phyloP scores from a whole-genome alignment of 2,888 invertebrate genomes.

The Globia sparganii region DNA sequence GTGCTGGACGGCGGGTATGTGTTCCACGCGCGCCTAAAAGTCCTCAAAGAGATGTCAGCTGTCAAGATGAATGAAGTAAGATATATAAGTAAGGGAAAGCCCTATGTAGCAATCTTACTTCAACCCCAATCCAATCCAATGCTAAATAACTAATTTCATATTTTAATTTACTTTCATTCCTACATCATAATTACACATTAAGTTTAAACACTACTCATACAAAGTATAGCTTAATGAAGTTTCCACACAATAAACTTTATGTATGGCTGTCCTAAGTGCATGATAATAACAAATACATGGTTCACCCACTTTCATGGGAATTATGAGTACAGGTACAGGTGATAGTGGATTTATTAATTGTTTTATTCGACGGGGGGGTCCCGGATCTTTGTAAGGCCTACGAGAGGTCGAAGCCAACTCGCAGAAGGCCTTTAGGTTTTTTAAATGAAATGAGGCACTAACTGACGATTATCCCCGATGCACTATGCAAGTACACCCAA shows the following conservation, averaged over 20 bases:
- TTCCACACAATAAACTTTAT: slow-evolving; percentile 55
- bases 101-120: neutral
- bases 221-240: slow-evolving; percentile 45
- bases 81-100: neutral
- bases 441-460: neutral
- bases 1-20: too few relatives aligned
- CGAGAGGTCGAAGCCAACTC: too few relatives aligned
- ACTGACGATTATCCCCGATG: neutral
- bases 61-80: neutral
- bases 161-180: slow-evolving; percentile 32
- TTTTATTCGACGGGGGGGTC: neutral
- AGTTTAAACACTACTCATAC: slow-evolving; percentile 33
- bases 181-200: slow-evolving; percentile 36
- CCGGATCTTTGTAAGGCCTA: too few relatives aligned
- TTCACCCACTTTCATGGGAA: slow-evolving; percentile 60
- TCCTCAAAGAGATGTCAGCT: too few relatives aligned
- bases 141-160: neutral
- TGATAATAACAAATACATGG: slow-evolving; percentile 33
- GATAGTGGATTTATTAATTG: slow-evolving; percentile 2
- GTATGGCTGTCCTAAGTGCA: slow-evolving; percentile 31
- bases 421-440: too few relatives aligned
- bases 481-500: neutral
- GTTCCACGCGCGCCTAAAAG: too few relatives aligned
- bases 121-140: neutral
- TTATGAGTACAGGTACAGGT: slow-evolving; percentile 55